These are phyloP conservation scores for Allophyes oxyacanthae DNA, from an alignment of 2,888 invertebrate species.

Conservation along the genomic window DNA sequence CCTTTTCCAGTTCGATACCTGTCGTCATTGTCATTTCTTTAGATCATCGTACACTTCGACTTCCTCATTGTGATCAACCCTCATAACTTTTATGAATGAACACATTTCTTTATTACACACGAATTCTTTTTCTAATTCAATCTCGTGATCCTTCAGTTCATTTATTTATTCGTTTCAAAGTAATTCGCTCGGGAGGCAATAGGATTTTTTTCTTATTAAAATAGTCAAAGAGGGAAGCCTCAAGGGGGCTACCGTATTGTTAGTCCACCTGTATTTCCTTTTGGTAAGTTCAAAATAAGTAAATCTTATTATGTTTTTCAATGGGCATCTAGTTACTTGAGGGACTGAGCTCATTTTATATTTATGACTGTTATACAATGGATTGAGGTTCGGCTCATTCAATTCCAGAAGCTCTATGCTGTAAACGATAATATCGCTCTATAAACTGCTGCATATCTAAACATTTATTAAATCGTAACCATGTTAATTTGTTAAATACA, in stretches of 20 bases:
- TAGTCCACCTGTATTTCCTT: slow-evolving; percentile 83
- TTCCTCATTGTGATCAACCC: slow-evolving; percentile 79
- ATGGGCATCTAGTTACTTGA: slow-evolving; percentile 82
- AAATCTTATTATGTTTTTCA: slow-evolving; percentile 84
- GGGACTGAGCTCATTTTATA: slow-evolving; percentile 76
- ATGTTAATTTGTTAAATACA: slow-evolving; percentile 6
- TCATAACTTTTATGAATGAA: slow-evolving; percentile 82
- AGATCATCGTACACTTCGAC: slow-evolving; percentile 71
- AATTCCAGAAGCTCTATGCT: slow-evolving; percentile 9
- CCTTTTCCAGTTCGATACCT: slow-evolving; percentile 84
- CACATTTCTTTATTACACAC: slow-evolving; percentile 83
- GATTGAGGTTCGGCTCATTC: slow-evolving; percentile 37
- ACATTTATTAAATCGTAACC: neutral
- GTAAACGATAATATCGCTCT: slow-evolving; percentile 8
- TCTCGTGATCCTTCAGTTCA: slow-evolving; percentile 80
- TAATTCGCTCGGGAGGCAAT: slow-evolving; percentile 76
- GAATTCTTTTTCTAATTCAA: slow-evolving; percentile 86
- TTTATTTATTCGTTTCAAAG: slow-evolving; percentile 86
- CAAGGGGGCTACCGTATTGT: slow-evolving; percentile 79
- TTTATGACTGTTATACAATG: slow-evolving; percentile 71
- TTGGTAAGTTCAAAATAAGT: slow-evolving; percentile 76
- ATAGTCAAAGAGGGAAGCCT: slow-evolving; percentile 81
- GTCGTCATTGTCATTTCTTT: slow-evolving; percentile 75
- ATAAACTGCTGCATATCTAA: neutral
- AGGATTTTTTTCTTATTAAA: slow-evolving; percentile 84